These are phyloP conservation scores for Crocidura indochinensis DNA, from an alignment of 2,797 vertebrate species.

Conservation along the genomic window DNA sequence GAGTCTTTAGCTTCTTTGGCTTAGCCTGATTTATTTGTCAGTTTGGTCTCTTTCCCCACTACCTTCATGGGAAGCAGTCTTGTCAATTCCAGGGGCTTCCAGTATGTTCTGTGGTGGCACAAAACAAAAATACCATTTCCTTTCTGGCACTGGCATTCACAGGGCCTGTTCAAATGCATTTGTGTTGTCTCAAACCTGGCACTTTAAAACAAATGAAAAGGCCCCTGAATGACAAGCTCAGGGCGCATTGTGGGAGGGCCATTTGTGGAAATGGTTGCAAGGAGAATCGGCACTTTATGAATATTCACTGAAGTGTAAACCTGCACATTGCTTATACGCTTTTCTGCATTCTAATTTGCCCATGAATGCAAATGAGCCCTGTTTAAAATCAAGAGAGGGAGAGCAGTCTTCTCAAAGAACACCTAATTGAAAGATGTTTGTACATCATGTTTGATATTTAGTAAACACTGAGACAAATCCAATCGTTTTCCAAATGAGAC, in stretches of 20 bases:
- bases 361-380: constrained; percentile 89
- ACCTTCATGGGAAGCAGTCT: constrained; percentile 60
- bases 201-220: constrained; percentile 82
- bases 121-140: constrained; percentile 79
- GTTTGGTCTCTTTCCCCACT: constrained; percentile 73
- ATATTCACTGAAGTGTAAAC: constrained; percentile 88
- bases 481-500: constrained; percentile 83
- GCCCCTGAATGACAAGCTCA: constrained; percentile 79
- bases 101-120: constrained; percentile 54
- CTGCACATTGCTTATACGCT: constrained; percentile 86
- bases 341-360: constrained; percentile 87
- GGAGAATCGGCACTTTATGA: constrained; percentile 86
- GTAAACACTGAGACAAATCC: constrained; percentile 86
- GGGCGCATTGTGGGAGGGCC: constrained; percentile 72
- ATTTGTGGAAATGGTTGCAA: constrained; percentile 86
- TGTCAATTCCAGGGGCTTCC: constrained; percentile 67
- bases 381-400: constrained; percentile 85
- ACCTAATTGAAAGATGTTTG: constrained; percentile 87
- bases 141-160: constrained; percentile 61
- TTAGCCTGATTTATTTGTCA: constrained; percentile 64
- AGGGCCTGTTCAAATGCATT: constrained; percentile 65
- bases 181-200: constrained; percentile 75
- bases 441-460: constrained; percentile 85
- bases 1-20: constrained; percentile 43
- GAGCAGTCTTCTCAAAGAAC: constrained; percentile 83